Conservation (phyloP, 1,140 invertebrate genomes). For the Drosophila nebulosa region DNA sequence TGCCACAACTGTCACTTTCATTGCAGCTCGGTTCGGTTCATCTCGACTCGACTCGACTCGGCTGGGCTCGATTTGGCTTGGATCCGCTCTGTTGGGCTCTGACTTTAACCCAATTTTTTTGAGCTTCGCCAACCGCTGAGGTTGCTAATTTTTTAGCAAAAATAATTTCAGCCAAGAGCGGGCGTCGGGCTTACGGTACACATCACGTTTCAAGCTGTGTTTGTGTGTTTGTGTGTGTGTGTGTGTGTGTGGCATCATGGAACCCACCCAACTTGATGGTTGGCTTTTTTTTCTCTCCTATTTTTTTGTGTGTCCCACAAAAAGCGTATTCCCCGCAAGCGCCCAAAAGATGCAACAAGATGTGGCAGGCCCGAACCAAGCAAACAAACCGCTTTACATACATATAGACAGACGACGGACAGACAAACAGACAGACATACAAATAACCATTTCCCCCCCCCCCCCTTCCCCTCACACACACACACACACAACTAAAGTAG, state of each 20-base stretch:
- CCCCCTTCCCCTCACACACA: no score
- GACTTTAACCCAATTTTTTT: constrained; percentile 75
- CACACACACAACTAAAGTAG: constrained; percentile 40
- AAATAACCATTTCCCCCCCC: not conserved
- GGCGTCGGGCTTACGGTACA: not conserved
- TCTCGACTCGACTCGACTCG: not conserved
- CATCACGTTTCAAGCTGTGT: constrained; percentile 39
- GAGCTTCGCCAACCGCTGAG: constrained; percentile 58
- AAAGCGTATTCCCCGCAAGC: constrained; percentile 53
- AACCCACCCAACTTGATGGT: constrained; percentile 8
- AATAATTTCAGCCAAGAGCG: constrained; percentile 57
- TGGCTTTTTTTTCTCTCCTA: constrained; percentile 4
- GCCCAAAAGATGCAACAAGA: constrained; percentile 73
- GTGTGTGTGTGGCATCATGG: not conserved
- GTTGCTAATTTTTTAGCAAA: constrained; percentile 74
- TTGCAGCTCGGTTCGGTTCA: not conserved
- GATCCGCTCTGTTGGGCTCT: constrained; percentile 15
- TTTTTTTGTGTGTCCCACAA: constrained; percentile 26
- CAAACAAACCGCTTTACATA: constrained; percentile 57
- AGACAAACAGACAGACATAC: constrained; percentile 17
- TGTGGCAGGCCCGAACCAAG: constrained; percentile 46
- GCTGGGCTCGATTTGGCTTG: not conserved
- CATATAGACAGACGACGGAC: constrained; percentile 11
- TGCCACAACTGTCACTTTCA: constrained; percentile 42
- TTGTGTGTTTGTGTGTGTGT: no score